Evolutionary conservation across 92 coral and sea anemone genomes (phyloP).

Genomic region (Palythoa grandis): DNA sequence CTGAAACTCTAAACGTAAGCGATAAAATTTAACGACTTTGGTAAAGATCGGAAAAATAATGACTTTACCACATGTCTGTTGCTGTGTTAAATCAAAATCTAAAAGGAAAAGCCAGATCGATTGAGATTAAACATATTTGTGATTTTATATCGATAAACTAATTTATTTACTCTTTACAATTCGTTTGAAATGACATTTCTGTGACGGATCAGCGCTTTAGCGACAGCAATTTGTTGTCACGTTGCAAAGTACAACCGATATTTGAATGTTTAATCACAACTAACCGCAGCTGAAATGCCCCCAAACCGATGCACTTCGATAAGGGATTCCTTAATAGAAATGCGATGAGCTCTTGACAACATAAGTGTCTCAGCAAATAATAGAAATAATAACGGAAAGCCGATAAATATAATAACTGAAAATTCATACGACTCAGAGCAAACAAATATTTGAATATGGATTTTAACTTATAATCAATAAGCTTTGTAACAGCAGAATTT

Average conservation of each 20-base stretch:
- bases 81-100: background rate
- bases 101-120: background rate
- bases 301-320: background rate
- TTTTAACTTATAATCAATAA: background rate
- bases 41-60: background rate
- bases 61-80: constrained; percentile 20
- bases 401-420: background rate
- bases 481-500: background rate
- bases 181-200: constrained; percentile 5
- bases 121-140: background rate
- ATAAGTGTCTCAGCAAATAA: background rate
- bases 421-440: background rate
- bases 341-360: background rate
- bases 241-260: background rate
- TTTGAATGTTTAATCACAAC: constrained; percentile 1
- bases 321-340: background rate
- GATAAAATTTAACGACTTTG: background rate
- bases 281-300: background rate
- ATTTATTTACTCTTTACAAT: background rate
- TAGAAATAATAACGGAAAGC: background rate
- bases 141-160: background rate
- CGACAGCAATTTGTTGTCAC: background rate
- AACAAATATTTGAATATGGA: constrained; percentile 37
- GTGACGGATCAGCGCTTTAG: background rate
- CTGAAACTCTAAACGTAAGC: background rate